Evolutionary conservation across 2,797 vertebrate genomes (phyloP).

Genomic region (Acipenser ruthenus): DNA sequence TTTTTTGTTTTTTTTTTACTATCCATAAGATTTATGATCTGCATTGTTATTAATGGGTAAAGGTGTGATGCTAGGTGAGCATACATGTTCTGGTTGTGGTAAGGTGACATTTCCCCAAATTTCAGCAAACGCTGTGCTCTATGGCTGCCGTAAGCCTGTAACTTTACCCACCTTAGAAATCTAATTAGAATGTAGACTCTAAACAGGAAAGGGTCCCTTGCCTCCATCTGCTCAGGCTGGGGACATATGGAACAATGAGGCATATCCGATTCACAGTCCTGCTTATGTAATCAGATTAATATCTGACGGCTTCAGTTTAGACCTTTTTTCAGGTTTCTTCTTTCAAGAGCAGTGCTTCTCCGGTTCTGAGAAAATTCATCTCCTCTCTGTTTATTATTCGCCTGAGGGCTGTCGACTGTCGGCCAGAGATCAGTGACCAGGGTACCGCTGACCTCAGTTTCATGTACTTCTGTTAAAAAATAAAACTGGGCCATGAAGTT

Average conservation of each 20-base stretch:
- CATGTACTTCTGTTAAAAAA: no score
- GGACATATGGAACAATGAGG: conserved; percentile 51
- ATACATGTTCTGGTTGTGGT: conserved; percentile 3
- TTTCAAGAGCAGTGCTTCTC: conserved; percentile 54
- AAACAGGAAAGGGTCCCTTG: conserved; percentile 16
- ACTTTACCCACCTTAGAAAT: conserved; percentile 19
- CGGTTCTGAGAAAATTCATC: conserved; percentile 51
- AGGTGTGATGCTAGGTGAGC: conserved; percentile 8
- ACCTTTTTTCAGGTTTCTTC: conserved; percentile 54
- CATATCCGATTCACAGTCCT: conserved; percentile 59
- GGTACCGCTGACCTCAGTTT: no score
- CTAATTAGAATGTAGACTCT: conserved; percentile 2
- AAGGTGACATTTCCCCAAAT: not conserved
- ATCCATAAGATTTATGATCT: not conserved
- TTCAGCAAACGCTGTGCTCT: conserved; percentile 23
- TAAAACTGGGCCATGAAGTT: no score
- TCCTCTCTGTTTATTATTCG: not conserved
- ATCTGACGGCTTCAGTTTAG: conserved; percentile 61
- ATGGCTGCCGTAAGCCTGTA: conserved; percentile 23
- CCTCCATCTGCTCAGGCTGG: conserved; percentile 48
- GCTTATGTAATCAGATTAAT: conserved; percentile 78
- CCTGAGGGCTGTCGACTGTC: no score
- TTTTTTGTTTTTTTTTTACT: not conserved
- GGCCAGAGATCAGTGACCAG: no score
- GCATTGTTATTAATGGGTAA: not conserved